Evolutionary conservation across 2,113 vertebrate genomes (phyloP).

Genomic region (Synodontis membranacea): DNA sequence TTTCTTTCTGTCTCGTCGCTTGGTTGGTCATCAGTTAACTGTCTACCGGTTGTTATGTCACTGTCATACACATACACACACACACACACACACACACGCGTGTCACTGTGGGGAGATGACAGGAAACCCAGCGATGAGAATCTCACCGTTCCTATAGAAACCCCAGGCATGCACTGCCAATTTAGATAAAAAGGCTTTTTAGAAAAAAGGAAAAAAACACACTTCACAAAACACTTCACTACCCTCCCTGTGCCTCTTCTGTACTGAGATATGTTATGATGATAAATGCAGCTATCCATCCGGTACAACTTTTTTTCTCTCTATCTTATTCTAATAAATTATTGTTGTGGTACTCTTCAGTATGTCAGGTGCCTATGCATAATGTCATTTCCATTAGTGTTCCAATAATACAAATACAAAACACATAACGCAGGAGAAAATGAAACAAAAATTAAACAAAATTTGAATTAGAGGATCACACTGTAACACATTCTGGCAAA

Average conservation of each 20-base stretch:
- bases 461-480: not conserved
- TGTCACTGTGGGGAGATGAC: slow-evolving; percentile 69
- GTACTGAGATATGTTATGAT: not conserved
- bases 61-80: slow-evolving; percentile 63
- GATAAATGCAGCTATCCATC: slow-evolving; percentile 16
- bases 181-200: slow-evolving; percentile 57
- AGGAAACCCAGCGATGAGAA: slow-evolving; percentile 72
- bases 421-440: not conserved
- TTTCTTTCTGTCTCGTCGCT: slow-evolving; percentile 65
- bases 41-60: slow-evolving; percentile 75
- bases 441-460: not conserved
- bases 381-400: not conserved
- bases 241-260: not conserved
- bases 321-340: not conserved
- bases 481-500: not conserved
- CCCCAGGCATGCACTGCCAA: slow-evolving; percentile 63
- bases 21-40: slow-evolving; percentile 69
- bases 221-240: slow-evolving; percentile 42
- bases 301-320: not conserved
- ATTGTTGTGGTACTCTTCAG: not conserved
- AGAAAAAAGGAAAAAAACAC: too few species aligned
- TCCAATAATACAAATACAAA: not conserved
- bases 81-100: slow-evolving; percentile 56
- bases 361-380: not conserved
- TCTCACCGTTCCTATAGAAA: slow-evolving; percentile 65